Evolutionary conservation across 1,140 invertebrate genomes (phyloP), one percentile per base, ranked within the genome.

Genomic region (Andrena cerasifolii): DNA sequence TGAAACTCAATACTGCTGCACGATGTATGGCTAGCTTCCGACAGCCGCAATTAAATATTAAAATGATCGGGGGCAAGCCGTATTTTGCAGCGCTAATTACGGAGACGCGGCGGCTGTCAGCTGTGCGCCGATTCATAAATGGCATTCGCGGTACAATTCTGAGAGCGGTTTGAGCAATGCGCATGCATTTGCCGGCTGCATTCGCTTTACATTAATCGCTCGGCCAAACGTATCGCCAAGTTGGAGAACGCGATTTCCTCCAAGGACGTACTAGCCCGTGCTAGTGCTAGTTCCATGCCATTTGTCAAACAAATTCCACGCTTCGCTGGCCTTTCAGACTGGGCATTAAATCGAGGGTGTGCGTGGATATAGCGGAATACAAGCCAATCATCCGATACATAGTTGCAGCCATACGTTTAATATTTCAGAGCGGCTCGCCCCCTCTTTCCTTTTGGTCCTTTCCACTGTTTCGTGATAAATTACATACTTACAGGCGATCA

Each of bases 271-370:
- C 61, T 54, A 74, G 33, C 61, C 67, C 54, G 53, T 58, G 24
- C 65, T 66, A 51, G 24, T 43, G 61, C 73, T 45, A 76, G 51
- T 76, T 76, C 54, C 53, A 58, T 77, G 33, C 66, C 74, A 70
- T 71, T 71, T 71, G 74, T 77, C 74, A 77, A 77, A 58, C 54
- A 71, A 77, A 77, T 77, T 77, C 53, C 74, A 77, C 74, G 74
- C 74, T 70, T 33, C 51, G 45, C 56, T 77, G 54, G 21, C 66
- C 66, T 61, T 71, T 61, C 2, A 71, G 74, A 61, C 66, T 77
- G 54, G 31, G 56, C 74, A 61, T 75, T 75, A 75, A 67, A 56
- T 56, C 40, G 73, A 75, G 73, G 51, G 73, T 75, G 51, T 36
- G n/a, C n/a, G 62, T 36, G n/a, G 40, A 33, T 51, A 45, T 45